phyloP scores from a whole-genome alignment of 1,140 invertebrate species.

The Gryon sp. region DNA sequence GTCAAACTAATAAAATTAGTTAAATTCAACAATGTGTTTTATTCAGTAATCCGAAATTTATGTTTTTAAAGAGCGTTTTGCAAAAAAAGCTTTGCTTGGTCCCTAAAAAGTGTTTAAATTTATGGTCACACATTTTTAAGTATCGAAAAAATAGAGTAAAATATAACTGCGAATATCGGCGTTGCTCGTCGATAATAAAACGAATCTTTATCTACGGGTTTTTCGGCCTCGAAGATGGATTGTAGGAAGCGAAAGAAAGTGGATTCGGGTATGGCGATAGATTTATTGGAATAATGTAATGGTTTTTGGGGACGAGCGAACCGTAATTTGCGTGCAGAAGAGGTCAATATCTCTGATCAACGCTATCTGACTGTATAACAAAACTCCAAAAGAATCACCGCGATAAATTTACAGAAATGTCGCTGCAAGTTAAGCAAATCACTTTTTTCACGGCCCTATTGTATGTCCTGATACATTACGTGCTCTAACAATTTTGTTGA shows the following conservation, averaged over 20 bases:
- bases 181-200: constrained; percentile 61
- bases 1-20: too few species aligned
- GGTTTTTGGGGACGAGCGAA: constrained; percentile 40
- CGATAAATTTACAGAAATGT: constrained; percentile 28
- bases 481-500: too few species aligned
- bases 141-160: constrained; percentile 7
- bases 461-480: neutral
- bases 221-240: constrained; percentile 19
- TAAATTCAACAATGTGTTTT: too few species aligned
- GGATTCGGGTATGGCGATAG: constrained; percentile 4
- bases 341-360: constrained; percentile 43
- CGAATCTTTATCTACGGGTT: constrained; percentile 40
- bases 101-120: too few species aligned
- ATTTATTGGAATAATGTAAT: constrained; percentile 50
- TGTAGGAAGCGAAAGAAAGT: constrained; percentile 14
- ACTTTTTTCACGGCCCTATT: constrained; percentile 20
- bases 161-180: constrained; percentile 1
- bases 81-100: too few species aligned
- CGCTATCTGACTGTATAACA: constrained; percentile 21
- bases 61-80: too few species aligned
- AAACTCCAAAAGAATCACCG: neutral
- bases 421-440: constrained; percentile 1
- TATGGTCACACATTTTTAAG: too few species aligned
- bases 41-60: too few species aligned
- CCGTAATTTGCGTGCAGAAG: constrained; percentile 44